Evolutionary conservation across 2,888 invertebrate species (phyloP).

Genomic region (Chrysolina haemoptera): DNA sequence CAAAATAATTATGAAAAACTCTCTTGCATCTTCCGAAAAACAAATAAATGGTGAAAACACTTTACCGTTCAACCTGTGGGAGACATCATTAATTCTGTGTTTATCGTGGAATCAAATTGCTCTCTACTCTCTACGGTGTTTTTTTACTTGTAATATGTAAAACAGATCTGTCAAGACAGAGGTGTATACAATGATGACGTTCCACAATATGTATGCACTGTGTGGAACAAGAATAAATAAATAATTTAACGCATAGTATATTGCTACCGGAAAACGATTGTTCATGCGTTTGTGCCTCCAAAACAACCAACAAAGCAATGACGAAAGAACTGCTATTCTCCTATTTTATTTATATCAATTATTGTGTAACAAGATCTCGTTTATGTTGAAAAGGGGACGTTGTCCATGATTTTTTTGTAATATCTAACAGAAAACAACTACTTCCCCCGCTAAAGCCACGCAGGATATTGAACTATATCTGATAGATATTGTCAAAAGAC

Average conservation of each 20-base stretch:
- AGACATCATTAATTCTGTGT: slow-evolving; percentile 2
- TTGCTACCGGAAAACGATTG: slow-evolving; percentile 18
- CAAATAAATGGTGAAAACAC: neutral
- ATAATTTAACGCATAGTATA: slow-evolving; percentile 12
- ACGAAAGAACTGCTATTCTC: neutral
- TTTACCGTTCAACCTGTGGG: slow-evolving; percentile 1
- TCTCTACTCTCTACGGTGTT: slow-evolving; percentile 6
- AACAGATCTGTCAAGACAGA: slow-evolving; percentile 16
- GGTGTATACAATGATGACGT: slow-evolving; percentile 21
- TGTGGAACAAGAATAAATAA: slow-evolving; percentile 23
- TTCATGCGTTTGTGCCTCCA: slow-evolving; percentile 11
- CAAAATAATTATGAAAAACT: neutral
- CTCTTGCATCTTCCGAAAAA: neutral
- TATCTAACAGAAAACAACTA: too few species aligned
- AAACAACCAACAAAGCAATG: slow-evolving; percentile 11
- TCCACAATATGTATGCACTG: slow-evolving; percentile 16
- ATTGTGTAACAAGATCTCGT: too few species aligned
- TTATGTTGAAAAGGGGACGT: too few species aligned
- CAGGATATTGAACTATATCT: too few species aligned
- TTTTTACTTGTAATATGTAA: slow-evolving; percentile 21
- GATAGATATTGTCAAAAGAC: too few species aligned
- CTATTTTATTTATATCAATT: neutral
- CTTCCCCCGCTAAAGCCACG: too few species aligned
- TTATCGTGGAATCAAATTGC: slow-evolving; percentile 13
- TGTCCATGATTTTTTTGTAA: too few species aligned